Base-by-base conservation (phyloP, 2,888 invertebrate genomes). In the Pterostichus madidus region DNA sequence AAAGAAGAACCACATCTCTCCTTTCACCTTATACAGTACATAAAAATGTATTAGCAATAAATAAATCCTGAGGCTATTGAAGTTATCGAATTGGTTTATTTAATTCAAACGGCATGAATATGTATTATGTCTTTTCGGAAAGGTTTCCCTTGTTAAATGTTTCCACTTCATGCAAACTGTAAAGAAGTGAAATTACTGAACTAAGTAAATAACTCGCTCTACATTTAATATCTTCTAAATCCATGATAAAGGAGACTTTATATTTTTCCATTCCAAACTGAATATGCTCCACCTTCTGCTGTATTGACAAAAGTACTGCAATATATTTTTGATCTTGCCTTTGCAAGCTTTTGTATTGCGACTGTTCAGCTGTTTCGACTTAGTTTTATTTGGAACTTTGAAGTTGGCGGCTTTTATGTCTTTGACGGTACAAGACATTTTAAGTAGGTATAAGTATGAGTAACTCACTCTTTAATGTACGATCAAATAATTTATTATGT, bases 21-120 rank as follows among this genome's bases (percentile, higher is more conserved):
- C 32, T 32, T 39, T 5, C 64, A 35, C 17, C 31, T 31, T 64
- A 31, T 31, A 49, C 61, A 61, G n/a, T 61, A 61, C 31, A 61
- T 61, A 64, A 64, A 64, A 64, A 64, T 64, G 64, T 64, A 64
- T 64, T 64, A 64, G 35, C 64, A 64, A 35, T 64, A 64, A 64
- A 64, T 64, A 64, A 64, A 64, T 13, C 35, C 17, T 35, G 31
- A 32, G 32, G 13, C 64, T n/a, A 64, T 35, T 35, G 64, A 64
- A 13, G 35, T 35, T 64, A 64, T 64, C 35, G 64, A 64, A 64
- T 32, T 64, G 35, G 64, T 64, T 64, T 35, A 64, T 64, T 64
- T 64, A n/a, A n/a, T 59, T 59, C 31, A 59, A 59, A 59, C 10
- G 59, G 31, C 59, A 59, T 59, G 31, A 59, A 59, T 59, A 24